Evolutionary conservation across 2,797 vertebrate genomes (phyloP), one percentile per base, ranked within the genome.

Genomic region (Artibeus jamaicensis): DNA sequence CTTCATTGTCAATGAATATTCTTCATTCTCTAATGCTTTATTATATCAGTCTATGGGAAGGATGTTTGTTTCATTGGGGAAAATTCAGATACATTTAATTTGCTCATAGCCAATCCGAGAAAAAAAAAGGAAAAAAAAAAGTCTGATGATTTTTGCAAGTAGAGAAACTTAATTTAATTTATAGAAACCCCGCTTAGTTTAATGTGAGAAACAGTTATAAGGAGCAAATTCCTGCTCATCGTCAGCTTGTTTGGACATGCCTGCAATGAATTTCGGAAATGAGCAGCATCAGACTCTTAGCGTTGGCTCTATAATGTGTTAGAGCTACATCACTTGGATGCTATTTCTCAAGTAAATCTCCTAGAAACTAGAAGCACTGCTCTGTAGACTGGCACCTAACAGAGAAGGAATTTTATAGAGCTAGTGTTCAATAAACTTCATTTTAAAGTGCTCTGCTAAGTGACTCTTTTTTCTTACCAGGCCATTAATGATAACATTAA

Each of bases 1-100:
- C 39, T 89, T 95, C 68, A 78, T 93, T 96, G 86, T 82, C 65
- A 68, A 86, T 73, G 68, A 83, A 29, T 79, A 62, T 53, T 86
- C 37, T 79, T 89, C 19, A 37, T 37, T 91, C 44, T 82, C 22
- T 70, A 79, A 8, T 71, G 65, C 15, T 57, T 79, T 9, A 39
- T 15, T 74, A 0, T 71, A 73, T 86, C 42, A 53, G 44, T 94
- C 16, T 48, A 19, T 44, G 22, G 77, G 37, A 89, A 37, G 24
- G n/a, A 91, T 70, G 0, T 42, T 76, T 71, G 81, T 82, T 93
- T 76, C 53, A 57, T 44, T 55, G 8, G 15, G 9, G 37, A 50
- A 95, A 91, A 82, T 53, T 44, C n/a, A 77, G 3, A 42, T 42
- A 62, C 6, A 82, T 62, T 76, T 88, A 71, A 91, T 91, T 95